Conservation (phyloP, 2,888 invertebrate species). For the Drosophila ustulata region DNA sequence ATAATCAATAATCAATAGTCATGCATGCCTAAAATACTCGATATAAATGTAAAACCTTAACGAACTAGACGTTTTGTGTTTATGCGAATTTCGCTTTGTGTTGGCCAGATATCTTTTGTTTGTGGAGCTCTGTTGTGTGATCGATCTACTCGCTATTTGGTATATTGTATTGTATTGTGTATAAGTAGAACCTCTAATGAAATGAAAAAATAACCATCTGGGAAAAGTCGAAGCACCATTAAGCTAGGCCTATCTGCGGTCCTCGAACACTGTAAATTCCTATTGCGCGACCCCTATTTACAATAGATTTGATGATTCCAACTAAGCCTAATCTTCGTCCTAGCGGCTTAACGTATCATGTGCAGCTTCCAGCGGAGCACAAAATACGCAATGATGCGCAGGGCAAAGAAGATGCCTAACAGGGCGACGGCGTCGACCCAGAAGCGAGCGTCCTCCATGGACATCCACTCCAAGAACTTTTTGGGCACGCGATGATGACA, state of each 20-base stretch:
- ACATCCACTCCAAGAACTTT: conserved; percentile 94
- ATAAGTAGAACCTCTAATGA: conserved; percentile 14
- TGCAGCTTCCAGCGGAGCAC: conserved; percentile 92
- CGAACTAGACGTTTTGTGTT: conserved; percentile 3
- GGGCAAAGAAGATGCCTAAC: conserved; percentile 91
- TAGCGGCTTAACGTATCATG: conserved; percentile 84
- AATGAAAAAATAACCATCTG: conserved; percentile 13
- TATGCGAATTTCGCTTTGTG: conserved; percentile 30
- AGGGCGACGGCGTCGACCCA: conserved; percentile 95
- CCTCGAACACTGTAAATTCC: conserved; percentile 36
- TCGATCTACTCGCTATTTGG: conserved; percentile 22
- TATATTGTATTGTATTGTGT: background rate
- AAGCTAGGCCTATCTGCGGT: conserved; percentile 48
- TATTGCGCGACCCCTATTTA: conserved; percentile 45
- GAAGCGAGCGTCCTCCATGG: conserved; percentile 91
- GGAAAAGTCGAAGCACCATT: conserved; percentile 50
- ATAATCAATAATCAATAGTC: conserved; percentile 2
- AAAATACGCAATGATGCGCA: conserved; percentile 92
- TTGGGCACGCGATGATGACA: conserved; percentile 93
- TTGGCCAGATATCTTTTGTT: conserved; percentile 8
- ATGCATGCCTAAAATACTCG: conserved; percentile 34
- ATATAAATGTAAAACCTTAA: conserved; percentile 47
- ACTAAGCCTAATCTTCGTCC: conserved; percentile 19
- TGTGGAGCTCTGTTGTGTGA: conserved; percentile 3
- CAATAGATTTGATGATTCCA: conserved; percentile 35